Conservation (phyloP, 2,113 vertebrate species). For the Saccopteryx bilineata region DNA sequence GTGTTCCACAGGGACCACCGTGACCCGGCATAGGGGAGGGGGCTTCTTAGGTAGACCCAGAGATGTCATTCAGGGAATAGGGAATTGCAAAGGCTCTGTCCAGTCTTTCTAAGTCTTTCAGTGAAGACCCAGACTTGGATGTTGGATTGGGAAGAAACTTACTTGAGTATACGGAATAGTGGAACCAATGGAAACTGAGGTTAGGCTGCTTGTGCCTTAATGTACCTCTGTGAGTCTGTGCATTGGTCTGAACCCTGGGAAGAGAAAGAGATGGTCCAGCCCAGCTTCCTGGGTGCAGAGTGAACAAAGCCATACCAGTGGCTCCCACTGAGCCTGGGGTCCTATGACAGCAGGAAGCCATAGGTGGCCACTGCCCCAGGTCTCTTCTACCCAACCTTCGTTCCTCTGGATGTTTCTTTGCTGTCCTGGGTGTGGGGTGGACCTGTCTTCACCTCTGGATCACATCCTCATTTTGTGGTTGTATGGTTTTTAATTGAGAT, state of each 20-base stretch:
- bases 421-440: background rate
- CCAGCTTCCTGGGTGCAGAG: background rate
- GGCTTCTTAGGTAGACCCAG: background rate
- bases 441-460: background rate
- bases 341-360: background rate
- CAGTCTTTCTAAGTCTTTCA: background rate
- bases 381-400: background rate
- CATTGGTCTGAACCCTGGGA: background rate
- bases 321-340: background rate
- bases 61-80: background rate
- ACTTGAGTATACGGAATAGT: accelerated
- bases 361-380: background rate
- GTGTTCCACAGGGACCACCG: background rate
- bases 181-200: background rate
- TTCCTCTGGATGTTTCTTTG: background rate
- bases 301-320: background rate
- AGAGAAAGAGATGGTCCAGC: background rate
- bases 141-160: background rate
- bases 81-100: background rate
- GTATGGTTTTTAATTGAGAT: background rate
- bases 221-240: background rate
- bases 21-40: background rate
- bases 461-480: background rate
- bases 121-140: background rate
- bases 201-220: background rate